Percentiles rank a stretch among this genome's conserved stretches.
Evolutionary conservation across 2,888 invertebrate species (phyloP).

Genomic region (Eucriotettix oculatus): DNA sequence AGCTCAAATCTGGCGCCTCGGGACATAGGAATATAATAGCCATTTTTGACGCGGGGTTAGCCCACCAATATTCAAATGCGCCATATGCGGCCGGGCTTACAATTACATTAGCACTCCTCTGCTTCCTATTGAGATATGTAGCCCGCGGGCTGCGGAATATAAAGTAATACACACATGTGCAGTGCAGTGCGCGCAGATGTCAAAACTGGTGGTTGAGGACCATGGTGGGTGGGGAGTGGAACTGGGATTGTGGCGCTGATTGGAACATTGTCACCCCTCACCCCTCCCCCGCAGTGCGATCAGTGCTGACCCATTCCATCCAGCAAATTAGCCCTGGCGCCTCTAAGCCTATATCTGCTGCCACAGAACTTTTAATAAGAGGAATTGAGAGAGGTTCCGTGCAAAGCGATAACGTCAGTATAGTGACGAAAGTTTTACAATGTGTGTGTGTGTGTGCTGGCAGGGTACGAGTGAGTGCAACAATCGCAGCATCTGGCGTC

Average conservation of each 20-base stretch:
- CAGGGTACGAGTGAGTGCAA: no score
- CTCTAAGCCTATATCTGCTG: no score
- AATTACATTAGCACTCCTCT: background rate
- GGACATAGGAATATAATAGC: background rate
- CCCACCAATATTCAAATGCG: background rate
- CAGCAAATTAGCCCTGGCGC: no score
- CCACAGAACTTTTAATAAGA: no score
- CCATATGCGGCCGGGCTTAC: background rate
- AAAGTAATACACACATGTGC: background rate
- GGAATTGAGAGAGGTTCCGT: no score
- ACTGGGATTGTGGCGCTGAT: background rate
- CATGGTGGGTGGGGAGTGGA: no score
- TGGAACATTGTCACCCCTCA: background rate
- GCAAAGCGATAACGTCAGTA: no score
- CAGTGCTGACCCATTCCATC: background rate
- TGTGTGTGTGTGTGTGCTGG: no score
- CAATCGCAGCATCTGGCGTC: no score
- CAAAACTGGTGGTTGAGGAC: no score
- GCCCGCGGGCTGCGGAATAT: background rate
- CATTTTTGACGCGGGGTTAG: background rate
- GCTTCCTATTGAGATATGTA: background rate
- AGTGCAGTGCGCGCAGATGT: background rate
- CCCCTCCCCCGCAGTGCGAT: background rate
- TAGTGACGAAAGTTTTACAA: no score
- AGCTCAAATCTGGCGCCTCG: background rate